These are phyloP conservation scores for Phrynocephalus versicolor DNA, from an alignment of 2,113 vertebrate species.

Conservation along the genomic window DNA sequence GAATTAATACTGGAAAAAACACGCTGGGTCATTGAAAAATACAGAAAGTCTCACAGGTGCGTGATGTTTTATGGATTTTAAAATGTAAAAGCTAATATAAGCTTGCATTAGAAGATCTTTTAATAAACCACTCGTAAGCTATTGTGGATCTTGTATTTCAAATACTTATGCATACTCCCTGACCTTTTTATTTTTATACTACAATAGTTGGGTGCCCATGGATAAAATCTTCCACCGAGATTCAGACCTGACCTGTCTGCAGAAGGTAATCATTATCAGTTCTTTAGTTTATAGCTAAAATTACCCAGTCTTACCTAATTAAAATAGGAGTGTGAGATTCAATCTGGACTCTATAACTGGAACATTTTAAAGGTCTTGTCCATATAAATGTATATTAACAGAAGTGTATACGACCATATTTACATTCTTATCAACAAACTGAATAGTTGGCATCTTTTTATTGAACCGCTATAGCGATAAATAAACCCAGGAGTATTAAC, in stretches of 20 bases:
- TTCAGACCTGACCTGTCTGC: conserved; percentile 91
- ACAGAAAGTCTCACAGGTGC: conserved; percentile 85
- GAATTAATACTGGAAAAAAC: conserved; percentile 88
- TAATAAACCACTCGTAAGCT: conserved; percentile 24
- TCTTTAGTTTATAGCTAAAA: neutral
- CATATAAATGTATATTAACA: neutral
- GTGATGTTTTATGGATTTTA: neutral
- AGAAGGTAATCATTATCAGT: conserved; percentile 83
- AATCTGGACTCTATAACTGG: too few relatives aligned
- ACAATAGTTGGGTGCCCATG: conserved; percentile 88
- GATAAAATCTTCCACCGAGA: conserved; percentile 88
- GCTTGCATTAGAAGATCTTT: conserved; percentile 26
- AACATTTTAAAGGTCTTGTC: too few relatives aligned
- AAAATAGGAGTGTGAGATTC: neutral
- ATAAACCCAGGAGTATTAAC: neutral
- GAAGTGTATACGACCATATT: neutral
- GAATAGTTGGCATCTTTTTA: neutral
- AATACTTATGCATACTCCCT: conserved; percentile 30
- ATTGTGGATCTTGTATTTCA: conserved; percentile 1
- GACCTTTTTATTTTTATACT: conserved; percentile 51
- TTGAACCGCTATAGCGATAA: neutral
- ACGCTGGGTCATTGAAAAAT: conserved; percentile 94
- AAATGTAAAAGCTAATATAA: too few relatives aligned
- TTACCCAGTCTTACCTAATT: neutral
- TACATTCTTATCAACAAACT: neutral